Base-by-base conservation (phyloP, 2,888 invertebrate species). In the Drosophila ochracea region DNA sequence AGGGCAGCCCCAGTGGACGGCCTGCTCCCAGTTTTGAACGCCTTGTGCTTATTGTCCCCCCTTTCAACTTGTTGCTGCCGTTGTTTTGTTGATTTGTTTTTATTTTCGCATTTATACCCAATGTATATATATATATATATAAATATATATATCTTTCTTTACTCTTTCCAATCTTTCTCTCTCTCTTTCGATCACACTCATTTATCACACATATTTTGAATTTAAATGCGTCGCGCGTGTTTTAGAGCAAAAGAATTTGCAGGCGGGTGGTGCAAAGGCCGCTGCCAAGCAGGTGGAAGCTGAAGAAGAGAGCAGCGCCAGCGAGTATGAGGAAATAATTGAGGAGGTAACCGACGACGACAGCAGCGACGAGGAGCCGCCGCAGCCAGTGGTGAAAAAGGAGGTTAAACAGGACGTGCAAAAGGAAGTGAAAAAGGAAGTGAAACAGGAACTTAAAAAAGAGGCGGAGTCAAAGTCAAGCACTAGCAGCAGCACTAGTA, bases 251-350 rank as follows among this genome's bases (percentile, higher is more conserved):
- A 90, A 91, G 63, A 77, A 72, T 66, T 85, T 79, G 69, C 94
- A 94, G 82, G 94, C 94, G 58, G 94, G 94, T 85, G 94, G 94
- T 39, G 78, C 68, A 25, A 77, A 92, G 82, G 92, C 93, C 91
- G 93, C 93, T 79, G 76, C 70, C 59, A 68, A 84, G 33, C 59
- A 71, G 60, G 57, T 57, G 9, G 74, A 75, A 37, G 78, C 76
- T 33, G 61, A 68, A 53, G 90, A 89, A 43, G 91, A 91, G 37
- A 92, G 92, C 83, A 92, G 92, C 71, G 83, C 86, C 80, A 92
- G 93, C 82, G 93, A 93, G 81, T 92, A 92, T 89, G 92, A 92
- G 74, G 92, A 92, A 70, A 92, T 92, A 68, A 91, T 92, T 65
- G 92, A 93, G 77, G 92, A 93, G 76, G 91, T 93, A n/a, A 93